These are phyloP conservation scores for Sepiola atlantica DNA, from an alignment of 2,888 invertebrate genomes.

Conservation along the genomic window DNA sequence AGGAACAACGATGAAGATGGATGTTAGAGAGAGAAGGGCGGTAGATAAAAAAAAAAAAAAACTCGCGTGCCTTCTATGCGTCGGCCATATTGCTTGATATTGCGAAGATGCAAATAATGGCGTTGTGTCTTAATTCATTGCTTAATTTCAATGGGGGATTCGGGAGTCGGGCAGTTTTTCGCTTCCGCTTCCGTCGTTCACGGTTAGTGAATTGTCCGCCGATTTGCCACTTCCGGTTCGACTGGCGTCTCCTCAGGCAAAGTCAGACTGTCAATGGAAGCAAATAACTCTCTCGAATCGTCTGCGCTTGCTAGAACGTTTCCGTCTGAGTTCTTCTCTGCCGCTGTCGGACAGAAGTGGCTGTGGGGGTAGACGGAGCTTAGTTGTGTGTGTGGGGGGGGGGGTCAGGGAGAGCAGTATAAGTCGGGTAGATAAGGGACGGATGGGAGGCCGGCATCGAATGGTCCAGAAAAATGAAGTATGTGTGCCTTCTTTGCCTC, in stretches of 20 bases:
- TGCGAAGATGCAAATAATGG: slow-evolving; percentile 20
- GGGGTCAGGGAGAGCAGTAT: not conserved
- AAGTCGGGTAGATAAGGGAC: no score
- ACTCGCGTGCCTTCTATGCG: not conserved
- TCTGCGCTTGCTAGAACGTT: not conserved
- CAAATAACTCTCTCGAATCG: slow-evolving; percentile 3
- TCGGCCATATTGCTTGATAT: slow-evolving; percentile 18
- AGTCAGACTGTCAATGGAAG: slow-evolving; percentile 20
- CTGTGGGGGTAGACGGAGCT: not conserved
- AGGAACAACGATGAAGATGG: not conserved
- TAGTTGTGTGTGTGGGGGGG: not conserved
- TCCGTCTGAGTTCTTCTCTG: not conserved
- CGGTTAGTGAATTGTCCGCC: slow-evolving; percentile 32
- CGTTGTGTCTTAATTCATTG: slow-evolving; percentile 32
- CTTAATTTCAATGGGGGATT: slow-evolving; percentile 1
- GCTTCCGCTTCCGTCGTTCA: slow-evolving; percentile 32
- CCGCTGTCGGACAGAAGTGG: not conserved
- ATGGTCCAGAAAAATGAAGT: not conserved
- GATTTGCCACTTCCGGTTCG: slow-evolving; percentile 32
- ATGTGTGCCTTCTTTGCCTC: not conserved
- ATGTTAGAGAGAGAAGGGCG: not conserved
- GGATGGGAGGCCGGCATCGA: not conserved
- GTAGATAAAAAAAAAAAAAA: not conserved
- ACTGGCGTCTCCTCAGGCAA: slow-evolving; percentile 23
- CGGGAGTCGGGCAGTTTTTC: slow-evolving; percentile 32